A percentile compares a stretch with the other conserved stretches of the same genome.
Conservation (phyloP, 2,888 invertebrate species). For the Ophion slaviceki region DNA sequence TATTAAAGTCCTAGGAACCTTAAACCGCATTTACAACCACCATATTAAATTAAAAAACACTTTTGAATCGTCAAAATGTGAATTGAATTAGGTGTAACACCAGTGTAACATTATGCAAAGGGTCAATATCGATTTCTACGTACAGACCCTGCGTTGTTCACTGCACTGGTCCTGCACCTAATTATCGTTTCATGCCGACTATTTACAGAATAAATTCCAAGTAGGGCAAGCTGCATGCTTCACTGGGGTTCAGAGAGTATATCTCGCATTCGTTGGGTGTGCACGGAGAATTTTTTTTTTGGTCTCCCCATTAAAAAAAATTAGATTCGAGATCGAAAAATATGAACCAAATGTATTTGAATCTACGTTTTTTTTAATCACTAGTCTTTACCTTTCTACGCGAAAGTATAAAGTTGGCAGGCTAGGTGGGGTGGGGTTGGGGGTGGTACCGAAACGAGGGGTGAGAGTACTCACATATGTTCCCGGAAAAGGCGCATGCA, state of each 20-base stretch:
- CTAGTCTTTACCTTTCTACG: constrained; percentile 3
- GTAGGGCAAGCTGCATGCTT: constrained; percentile 28
- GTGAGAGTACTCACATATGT: constrained; percentile 82
- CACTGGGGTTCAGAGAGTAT: neutral
- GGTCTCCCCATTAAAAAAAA: neutral
- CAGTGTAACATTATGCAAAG: no score
- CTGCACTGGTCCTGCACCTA: neutral
- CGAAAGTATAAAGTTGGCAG: constrained; percentile 2
- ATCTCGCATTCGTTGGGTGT: neutral
- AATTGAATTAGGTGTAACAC: no score
- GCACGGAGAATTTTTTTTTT: neutral
- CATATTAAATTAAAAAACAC: no score
- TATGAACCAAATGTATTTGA: neutral
- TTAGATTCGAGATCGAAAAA: neutral
- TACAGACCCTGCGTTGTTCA: no score
- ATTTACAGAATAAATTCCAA: neutral
- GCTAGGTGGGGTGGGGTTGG: neutral
- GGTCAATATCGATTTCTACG: no score
- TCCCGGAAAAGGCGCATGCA: constrained; percentile 84
- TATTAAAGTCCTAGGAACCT: no score
- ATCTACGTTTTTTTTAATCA: neutral
- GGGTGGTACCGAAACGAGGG: constrained; percentile 62
- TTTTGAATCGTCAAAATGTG: no score
- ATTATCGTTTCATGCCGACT: constrained; percentile 26
- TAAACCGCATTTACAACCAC: no score